Evolutionary conservation across 2,797 vertebrate genomes (phyloP).

Genomic region (Enoplosus armatus): DNA sequence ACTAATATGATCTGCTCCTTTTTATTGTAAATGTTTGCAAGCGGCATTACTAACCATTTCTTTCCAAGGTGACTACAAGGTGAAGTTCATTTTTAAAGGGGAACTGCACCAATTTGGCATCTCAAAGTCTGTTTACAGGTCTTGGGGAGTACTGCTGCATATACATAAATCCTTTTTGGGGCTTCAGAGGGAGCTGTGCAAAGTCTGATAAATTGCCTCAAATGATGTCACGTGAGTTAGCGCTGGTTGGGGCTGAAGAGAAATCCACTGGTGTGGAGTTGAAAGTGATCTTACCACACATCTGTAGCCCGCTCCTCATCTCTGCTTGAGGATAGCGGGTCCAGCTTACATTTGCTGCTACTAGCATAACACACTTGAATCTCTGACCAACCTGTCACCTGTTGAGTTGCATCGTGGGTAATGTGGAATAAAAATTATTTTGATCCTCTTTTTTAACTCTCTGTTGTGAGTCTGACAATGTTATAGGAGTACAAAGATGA

Average conservation of each 20-base stretch:
- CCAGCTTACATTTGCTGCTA: background rate
- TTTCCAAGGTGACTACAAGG: conserved; percentile 3
- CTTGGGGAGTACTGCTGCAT: background rate
- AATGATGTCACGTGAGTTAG: background rate
- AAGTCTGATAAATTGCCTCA: background rate
- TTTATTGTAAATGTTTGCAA: background rate
- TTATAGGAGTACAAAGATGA: background rate
- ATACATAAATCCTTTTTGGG: background rate
- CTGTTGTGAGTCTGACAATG: background rate
- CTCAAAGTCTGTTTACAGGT: background rate
- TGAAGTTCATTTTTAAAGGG: background rate
- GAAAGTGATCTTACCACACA: background rate
- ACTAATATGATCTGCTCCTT: background rate
- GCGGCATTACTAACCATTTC: background rate
- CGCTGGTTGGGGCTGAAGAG: background rate
- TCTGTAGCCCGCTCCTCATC: background rate
- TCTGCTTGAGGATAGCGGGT: background rate
- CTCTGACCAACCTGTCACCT: background rate
- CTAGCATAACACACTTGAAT: background rate
- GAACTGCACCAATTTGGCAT: background rate
- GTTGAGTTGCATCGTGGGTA: background rate
- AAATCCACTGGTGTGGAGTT: background rate
- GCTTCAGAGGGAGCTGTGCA: background rate
- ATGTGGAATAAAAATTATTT: background rate
- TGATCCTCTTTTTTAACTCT: background rate